phyloP scores from a whole-genome alignment of 2,888 invertebrate genomes.

The Marronus borbonicus region DNA sequence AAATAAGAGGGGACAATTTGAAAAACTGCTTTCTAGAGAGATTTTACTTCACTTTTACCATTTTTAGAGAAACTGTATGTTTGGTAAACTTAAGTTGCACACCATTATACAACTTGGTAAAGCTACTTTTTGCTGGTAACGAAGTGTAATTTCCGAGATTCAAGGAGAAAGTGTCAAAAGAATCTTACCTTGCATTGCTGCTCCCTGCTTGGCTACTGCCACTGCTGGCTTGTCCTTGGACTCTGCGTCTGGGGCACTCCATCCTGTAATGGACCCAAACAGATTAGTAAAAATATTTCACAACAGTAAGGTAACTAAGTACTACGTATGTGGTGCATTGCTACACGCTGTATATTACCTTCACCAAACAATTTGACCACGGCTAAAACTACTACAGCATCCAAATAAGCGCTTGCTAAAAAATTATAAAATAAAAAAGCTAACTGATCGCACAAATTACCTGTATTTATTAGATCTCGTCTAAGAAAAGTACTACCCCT shows the following conservation, averaged over 20 bases:
- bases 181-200: slow-evolving; percentile 67
- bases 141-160: slow-evolving; percentile 24
- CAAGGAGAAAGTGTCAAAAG: slow-evolving; percentile 42
- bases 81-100: background rate
- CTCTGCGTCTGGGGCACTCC: slow-evolving; percentile 65
- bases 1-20: too few relatives aligned
- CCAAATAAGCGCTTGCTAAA: slow-evolving; percentile 38
- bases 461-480: slow-evolving; percentile 30
- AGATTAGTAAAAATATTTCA: slow-evolving; percentile 27
- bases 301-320: background rate
- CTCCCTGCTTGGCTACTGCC: slow-evolving; percentile 58
- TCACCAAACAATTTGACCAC: slow-evolving; percentile 38
- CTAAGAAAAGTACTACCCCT: slow-evolving; percentile 33
- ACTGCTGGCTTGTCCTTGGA: slow-evolving; percentile 57
- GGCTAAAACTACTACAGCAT: slow-evolving; percentile 43
- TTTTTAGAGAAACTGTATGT: background rate
- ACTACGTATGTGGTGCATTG: slow-evolving; percentile 25
- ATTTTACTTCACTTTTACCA: background rate
- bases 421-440: slow-evolving; percentile 36
- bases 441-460: slow-evolving; percentile 23
- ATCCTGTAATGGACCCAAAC: slow-evolving; percentile 64
- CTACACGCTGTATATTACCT: slow-evolving; percentile 45
- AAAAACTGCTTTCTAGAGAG: too few relatives aligned
- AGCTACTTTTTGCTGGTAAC: slow-evolving; percentile 15
- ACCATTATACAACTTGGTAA: slow-evolving; percentile 31